A percentile compares a stretch with the other conserved stretches of the same genome.
phyloP scores from a whole-genome alignment of 1,140 invertebrate genomes.

The Centruroides sculpturatus region DNA sequence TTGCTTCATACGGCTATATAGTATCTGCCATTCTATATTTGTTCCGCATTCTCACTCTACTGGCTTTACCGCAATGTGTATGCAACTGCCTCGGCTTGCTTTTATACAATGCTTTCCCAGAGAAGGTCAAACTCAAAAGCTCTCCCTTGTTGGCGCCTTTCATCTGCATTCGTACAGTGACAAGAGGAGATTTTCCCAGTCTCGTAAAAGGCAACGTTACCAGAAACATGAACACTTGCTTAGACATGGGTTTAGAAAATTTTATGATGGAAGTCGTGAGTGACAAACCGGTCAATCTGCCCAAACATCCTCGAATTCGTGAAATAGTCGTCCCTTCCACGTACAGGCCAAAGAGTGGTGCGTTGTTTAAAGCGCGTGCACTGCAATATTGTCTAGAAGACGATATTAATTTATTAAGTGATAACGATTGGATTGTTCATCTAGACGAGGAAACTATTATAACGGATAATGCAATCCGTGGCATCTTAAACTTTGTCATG shows the following conservation, averaged over 20 bases:
- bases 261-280: conserved; percentile 96
- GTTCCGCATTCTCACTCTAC: conserved; percentile 62
- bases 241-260: conserved; percentile 81
- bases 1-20: conserved; percentile 57
- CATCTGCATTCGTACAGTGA: conserved; percentile 88
- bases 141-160: conserved; percentile 84
- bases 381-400: conserved; percentile 92
- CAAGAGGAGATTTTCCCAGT: conserved; percentile 84
- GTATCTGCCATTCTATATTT: conserved; percentile 51
- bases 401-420: conserved; percentile 67
- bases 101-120: conserved; percentile 87
- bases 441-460: conserved; percentile 93
- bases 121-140: conserved; percentile 76
- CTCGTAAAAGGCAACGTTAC: conserved; percentile 75
- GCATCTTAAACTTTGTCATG: conserved; percentile 88
- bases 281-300: conserved; percentile 58
- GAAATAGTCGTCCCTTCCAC: conserved; percentile 74
- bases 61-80: conserved; percentile 56
- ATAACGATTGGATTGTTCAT: conserved; percentile 94
- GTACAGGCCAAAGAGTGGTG: conserved; percentile 77
- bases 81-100: conserved; percentile 84
- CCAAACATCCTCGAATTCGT: conserved; percentile 50
- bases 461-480: conserved; percentile 74
- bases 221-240: conserved; percentile 77
- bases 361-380: conserved; percentile 87